A percentile compares a stretch with the other conserved stretches of the same genome.
These are phyloP conservation scores for Lepidocyrtinus sp. DNA, from an alignment of 2,888 invertebrate genomes.

Conservation along the genomic window DNA sequence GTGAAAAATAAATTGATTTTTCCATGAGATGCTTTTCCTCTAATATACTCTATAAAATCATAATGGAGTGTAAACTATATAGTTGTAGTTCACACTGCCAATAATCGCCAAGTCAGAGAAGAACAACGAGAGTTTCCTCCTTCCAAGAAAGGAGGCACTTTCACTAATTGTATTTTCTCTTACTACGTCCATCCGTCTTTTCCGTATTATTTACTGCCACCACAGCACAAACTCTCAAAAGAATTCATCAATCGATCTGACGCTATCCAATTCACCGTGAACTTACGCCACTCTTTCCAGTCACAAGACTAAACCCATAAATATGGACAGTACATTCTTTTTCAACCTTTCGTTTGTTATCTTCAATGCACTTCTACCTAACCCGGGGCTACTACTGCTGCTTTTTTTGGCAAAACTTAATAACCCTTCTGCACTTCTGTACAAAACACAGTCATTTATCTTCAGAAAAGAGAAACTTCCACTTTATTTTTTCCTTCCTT, in stretches of 20 bases:
- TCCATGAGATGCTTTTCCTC: not conserved
- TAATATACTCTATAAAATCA: not conserved
- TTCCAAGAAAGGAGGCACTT: not conserved
- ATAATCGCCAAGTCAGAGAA: no score
- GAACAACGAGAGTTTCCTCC: no score
- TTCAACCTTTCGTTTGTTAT: not conserved
- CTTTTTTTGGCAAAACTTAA: not conserved
- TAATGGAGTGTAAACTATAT: not conserved
- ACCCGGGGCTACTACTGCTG: not conserved
- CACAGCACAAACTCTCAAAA: not conserved
- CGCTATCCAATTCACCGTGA: not conserved
- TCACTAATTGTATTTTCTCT: not conserved
- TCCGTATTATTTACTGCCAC: not conserved
- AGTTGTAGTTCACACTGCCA: no score
- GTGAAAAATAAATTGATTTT: not conserved
- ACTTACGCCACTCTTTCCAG: not conserved
- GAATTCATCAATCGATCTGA: not conserved
- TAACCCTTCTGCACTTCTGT: not conserved
- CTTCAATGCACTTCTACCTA: not conserved
- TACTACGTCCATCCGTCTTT: not conserved
- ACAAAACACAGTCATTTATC: not conserved
- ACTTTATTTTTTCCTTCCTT: no score
- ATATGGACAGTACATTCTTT: not conserved
- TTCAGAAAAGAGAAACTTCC: not conserved
- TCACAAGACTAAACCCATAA: not conserved